Evolutionary conservation across 2,113 vertebrate genomes (phyloP).

Genomic region (Poeciliopsis occidentalis): DNA sequence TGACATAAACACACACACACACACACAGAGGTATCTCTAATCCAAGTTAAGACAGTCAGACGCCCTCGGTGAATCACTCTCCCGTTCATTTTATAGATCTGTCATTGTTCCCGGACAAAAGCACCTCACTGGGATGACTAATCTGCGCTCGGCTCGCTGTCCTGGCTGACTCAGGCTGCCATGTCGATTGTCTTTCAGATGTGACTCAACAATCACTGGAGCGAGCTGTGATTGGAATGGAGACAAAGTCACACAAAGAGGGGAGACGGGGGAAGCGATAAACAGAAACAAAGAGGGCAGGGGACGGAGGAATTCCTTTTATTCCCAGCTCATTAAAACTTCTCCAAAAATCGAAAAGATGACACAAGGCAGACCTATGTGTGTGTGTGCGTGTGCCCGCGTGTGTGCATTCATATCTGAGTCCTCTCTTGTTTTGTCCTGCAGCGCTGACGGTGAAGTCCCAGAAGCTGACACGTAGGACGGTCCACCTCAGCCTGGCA

Average conservation of each 20-base stretch:
- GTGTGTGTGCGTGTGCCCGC: neutral
- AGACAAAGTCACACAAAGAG: constrained; percentile 65
- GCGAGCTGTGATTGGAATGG: constrained; percentile 71
- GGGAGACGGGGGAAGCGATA: constrained; percentile 47
- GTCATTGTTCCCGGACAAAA: constrained; percentile 68
- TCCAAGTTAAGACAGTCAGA: constrained; percentile 68
- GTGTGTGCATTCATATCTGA: no score
- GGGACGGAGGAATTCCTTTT: constrained; percentile 17
- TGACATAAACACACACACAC: constrained; percentile 40
- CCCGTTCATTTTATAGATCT: constrained; percentile 59
- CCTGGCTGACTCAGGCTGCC: constrained; percentile 76
- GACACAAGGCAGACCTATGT: constrained; percentile 17
- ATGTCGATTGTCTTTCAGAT: constrained; percentile 73
- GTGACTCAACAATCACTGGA: constrained; percentile 66
- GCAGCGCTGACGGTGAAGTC: no score
- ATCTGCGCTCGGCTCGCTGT: constrained; percentile 70
- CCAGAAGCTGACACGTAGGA: no score
- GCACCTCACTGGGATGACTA: constrained; percentile 75
- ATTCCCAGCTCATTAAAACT: constrained; percentile 69
- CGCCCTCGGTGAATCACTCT: constrained; percentile 65
- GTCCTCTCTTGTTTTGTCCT: no score
- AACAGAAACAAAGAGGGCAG: constrained; percentile 17
- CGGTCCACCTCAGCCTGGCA: no score
- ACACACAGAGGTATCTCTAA: constrained; percentile 58
- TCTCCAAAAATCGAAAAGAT: constrained; percentile 43